Conservation (phyloP, 2,888 invertebrate species). For the Phaedon cochleariae region DNA sequence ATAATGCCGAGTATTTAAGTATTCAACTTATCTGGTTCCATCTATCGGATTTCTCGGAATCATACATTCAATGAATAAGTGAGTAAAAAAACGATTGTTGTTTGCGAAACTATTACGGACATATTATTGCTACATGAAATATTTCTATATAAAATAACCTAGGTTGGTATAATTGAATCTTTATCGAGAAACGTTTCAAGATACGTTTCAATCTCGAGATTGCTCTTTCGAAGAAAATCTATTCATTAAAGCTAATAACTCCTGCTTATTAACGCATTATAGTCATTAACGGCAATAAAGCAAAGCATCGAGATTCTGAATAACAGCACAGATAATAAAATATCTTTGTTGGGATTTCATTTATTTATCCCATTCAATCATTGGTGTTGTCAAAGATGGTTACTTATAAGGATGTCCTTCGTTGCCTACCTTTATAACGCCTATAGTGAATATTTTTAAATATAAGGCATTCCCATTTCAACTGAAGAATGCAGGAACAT, state of each 20-base stretch:
- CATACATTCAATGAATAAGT: neutral
- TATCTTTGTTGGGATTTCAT: neutral
- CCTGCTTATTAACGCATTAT: constrained; percentile 35
- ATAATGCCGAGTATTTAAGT: no score
- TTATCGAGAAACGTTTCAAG: neutral
- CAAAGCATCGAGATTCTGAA: constrained; percentile 4
- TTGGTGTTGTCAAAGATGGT: neutral
- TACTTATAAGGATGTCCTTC: neutral
- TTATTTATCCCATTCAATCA: neutral
- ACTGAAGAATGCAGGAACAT: no score
- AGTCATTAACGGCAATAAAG: constrained; percentile 41
- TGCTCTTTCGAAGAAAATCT: constrained; percentile 10
- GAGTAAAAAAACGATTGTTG: neutral
- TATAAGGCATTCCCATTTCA: no score
- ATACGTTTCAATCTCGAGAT: constrained; percentile 5
- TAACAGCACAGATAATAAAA: neutral
- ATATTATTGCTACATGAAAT: neutral
- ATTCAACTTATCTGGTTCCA: no score
- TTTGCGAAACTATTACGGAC: neutral
- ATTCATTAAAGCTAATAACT: constrained; percentile 14
- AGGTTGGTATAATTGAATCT: neutral
- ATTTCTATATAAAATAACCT: neutral
- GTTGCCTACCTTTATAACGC: no score
- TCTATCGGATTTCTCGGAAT: neutral
- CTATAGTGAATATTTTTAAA: no score